These are phyloP conservation scores for Drosophila willistoni DNA, from an alignment of 1,140 invertebrate species.

Conservation along the genomic window DNA sequence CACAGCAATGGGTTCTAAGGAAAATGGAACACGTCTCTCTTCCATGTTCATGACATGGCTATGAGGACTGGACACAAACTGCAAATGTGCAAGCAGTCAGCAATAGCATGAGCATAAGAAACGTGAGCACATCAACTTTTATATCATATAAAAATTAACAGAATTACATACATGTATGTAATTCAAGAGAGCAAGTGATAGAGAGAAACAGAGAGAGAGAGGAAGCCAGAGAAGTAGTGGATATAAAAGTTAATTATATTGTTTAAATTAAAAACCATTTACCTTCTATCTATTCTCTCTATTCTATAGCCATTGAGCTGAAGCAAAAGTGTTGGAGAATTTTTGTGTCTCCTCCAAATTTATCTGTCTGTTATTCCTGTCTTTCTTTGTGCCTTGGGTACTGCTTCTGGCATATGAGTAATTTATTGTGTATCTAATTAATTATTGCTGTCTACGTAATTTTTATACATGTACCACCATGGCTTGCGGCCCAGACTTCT, in stretches of 20 bases:
- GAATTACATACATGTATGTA: constrained; percentile 27
- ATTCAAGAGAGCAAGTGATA: constrained; percentile 7
- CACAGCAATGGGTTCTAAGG: background rate
- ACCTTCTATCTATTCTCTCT: background rate
- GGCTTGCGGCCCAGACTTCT: background rate
- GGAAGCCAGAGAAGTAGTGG: background rate
- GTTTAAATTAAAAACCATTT: background rate
- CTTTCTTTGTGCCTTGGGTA: constrained; percentile 11
- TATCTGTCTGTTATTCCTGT: background rate
- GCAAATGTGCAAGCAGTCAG: background rate
- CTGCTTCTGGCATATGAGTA: constrained; percentile 41
- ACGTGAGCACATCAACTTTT: constrained; percentile 30
- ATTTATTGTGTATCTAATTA: constrained; percentile 57
- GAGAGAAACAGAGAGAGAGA: background rate
- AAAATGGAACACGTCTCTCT: constrained; percentile 4
- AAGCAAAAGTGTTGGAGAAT: background rate
- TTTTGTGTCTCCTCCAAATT: constrained; percentile 1
- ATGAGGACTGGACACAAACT: background rate
- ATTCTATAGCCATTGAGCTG: too few relatives aligned
- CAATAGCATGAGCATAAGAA: background rate
- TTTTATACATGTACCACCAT: constrained; percentile 21
- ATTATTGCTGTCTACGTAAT: constrained; percentile 50
- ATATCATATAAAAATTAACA: constrained; percentile 26
- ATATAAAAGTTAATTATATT: background rate
- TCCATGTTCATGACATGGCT: background rate